phyloP scores from a whole-genome alignment of 2,888 invertebrate species.

The Eupithecia inturbata region DNA sequence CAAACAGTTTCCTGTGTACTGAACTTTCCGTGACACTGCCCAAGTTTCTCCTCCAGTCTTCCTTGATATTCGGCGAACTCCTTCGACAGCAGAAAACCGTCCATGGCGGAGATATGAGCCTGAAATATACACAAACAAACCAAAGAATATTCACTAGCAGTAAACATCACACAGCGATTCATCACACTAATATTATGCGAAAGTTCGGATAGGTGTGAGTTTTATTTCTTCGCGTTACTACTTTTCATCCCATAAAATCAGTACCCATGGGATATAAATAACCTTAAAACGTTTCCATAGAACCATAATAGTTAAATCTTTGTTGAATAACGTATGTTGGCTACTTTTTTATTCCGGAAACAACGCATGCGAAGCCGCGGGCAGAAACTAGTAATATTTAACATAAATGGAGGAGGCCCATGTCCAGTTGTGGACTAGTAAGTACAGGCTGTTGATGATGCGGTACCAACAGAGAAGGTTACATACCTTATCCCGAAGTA shows the following conservation, averaged over 20 bases:
- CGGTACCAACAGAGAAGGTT: neutral
- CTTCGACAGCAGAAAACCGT: neutral
- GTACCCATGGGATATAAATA: too few relatives aligned
- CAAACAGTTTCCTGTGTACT: neutral
- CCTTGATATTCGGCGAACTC: neutral
- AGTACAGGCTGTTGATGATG: neutral
- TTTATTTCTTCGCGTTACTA: too few relatives aligned
- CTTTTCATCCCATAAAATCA: too few relatives aligned
- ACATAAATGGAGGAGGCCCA: neutral
- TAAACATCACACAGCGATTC: neutral
- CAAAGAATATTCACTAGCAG: neutral
- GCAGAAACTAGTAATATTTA: too few relatives aligned
- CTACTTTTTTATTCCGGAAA: too few relatives aligned
- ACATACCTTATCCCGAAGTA: conserved; percentile 69
- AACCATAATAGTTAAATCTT: too few relatives aligned
- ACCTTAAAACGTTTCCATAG: too few relatives aligned
- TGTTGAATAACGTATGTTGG: too few relatives aligned
- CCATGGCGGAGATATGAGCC: neutral
- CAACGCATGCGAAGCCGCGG: too few relatives aligned
- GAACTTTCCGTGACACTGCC: neutral
- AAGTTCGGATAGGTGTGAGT: too few relatives aligned
- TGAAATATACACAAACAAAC: neutral
- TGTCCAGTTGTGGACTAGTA: neutral
- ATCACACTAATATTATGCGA: too few relatives aligned
- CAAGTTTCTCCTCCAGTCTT: neutral